Conservation (phyloP, 2,888 invertebrate species). For the Latheticus oryzae region DNA sequence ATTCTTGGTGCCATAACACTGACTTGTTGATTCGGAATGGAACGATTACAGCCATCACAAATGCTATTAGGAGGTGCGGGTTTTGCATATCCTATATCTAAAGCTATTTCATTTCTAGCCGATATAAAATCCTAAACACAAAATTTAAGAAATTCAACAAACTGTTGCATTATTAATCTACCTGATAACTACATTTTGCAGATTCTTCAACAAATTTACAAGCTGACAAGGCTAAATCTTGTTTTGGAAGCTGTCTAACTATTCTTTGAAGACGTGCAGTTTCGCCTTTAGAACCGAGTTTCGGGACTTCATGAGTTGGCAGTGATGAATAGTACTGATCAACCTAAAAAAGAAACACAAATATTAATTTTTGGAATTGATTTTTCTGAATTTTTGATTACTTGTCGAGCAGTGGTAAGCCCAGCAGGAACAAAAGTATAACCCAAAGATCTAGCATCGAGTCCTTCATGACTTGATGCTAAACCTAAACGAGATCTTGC, state of each 20-base stretch:
- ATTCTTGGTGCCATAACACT: constrained; percentile 71
- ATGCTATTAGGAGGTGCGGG: constrained; percentile 66
- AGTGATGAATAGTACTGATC: constrained; percentile 93
- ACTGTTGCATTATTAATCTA: too few relatives aligned
- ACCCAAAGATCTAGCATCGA: constrained; percentile 68
- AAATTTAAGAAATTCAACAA: not conserved
- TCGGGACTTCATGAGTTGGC: constrained; percentile 78
- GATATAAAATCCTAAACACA: constrained; percentile 85
- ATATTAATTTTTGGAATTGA: constrained; percentile 2
- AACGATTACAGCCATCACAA: constrained; percentile 86
- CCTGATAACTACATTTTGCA: constrained; percentile 81
- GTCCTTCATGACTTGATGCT: constrained; percentile 70
- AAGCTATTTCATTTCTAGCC: constrained; percentile 92
- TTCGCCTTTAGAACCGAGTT: constrained; percentile 80
- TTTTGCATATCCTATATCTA: constrained; percentile 84
- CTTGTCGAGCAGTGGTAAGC: constrained; percentile 62
- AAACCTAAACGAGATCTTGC: constrained; percentile 62
- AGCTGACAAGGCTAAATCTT: constrained; percentile 90
- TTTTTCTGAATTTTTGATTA: constrained; percentile 43
- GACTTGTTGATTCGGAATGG: constrained; percentile 83
- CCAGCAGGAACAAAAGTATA: constrained; percentile 65
- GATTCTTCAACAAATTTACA: constrained; percentile 86
- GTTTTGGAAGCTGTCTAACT: constrained; percentile 91
- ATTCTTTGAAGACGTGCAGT: constrained; percentile 84
- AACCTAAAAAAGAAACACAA: constrained; percentile 70